A percentile compares a stretch with the other conserved stretches of the same genome.
Conservation (phyloP, 2,888 invertebrate genomes). For the Caenorhabditis imperialis region DNA sequence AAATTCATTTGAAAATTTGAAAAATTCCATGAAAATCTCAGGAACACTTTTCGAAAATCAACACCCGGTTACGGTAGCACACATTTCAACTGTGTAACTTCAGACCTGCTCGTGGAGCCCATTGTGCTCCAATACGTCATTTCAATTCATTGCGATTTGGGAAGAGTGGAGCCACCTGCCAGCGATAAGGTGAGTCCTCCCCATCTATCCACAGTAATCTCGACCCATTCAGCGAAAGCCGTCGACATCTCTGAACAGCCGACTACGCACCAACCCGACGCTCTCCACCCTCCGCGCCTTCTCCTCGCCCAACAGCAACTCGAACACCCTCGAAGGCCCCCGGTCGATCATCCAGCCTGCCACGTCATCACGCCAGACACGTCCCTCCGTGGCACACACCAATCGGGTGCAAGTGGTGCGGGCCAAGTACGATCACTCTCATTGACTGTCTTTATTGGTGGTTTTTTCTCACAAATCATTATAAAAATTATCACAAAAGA, state of each 20-base stretch:
- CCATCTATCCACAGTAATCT: background rate
- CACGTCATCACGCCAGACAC: background rate
- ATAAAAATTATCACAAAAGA: background rate
- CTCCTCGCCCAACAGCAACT: constrained; percentile 8
- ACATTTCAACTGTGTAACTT: too few relatives aligned
- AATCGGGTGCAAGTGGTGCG: constrained; percentile 1
- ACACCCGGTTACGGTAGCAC: too few relatives aligned
- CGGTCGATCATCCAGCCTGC: background rate
- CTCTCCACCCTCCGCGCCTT: constrained; percentile 39
- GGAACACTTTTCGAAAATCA: too few relatives aligned
- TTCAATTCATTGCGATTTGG: constrained; percentile 61
- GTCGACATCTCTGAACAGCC: constrained; percentile 40
- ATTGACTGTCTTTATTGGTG: background rate
- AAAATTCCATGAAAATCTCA: too few relatives aligned
- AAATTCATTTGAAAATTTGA: too few relatives aligned
- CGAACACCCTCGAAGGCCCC: background rate
- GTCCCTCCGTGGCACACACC: background rate
- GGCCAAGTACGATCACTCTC: constrained; percentile 8
- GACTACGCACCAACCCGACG: constrained; percentile 53
- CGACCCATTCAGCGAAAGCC: constrained; percentile 49
- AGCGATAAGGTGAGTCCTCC: constrained; percentile 37
- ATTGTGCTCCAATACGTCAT: constrained; percentile 61
- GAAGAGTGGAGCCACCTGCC: constrained; percentile 53
- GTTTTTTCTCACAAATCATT: background rate
- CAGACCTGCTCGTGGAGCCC: constrained; percentile 63